A percentile compares a stretch with the other conserved stretches of the same genome.
phyloP scores from a whole-genome alignment of 2,113 vertebrate genomes.

The Podocnemis expansa region DNA sequence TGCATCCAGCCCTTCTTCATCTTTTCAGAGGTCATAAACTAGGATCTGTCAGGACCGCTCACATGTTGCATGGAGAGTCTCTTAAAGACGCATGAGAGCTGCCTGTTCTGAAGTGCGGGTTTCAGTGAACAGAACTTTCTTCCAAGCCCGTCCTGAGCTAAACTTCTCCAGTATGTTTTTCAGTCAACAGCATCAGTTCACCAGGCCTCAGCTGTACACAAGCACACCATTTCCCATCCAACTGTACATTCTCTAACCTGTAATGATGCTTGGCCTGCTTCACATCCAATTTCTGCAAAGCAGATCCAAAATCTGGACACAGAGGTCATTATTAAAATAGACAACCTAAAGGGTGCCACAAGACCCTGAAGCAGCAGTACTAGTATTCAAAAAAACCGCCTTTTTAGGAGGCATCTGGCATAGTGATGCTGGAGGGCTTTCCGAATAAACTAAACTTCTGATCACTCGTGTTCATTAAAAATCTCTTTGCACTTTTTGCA shows the following conservation, averaged over 20 bases:
- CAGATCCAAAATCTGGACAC: neutral
- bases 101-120: accelerated
- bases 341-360: neutral
- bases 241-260: neutral
- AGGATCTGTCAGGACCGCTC: neutral
- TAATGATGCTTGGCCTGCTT: neutral
- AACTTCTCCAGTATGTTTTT: neutral
- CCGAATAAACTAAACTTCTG: neutral
- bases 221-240: accelerated
- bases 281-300: neutral
- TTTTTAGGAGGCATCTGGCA: neutral
- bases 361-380: neutral
- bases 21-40: neutral
- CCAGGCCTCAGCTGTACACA: neutral
- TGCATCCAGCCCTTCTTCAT: accelerated
- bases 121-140: accelerated
- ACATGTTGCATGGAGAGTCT: neutral
- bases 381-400: neutral
- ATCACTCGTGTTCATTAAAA: neutral
- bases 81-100: accelerated
- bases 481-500: neutral
- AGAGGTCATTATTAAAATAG: neutral
- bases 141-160: accelerated
- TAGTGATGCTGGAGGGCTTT: accelerated
- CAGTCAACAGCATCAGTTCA: neutral